Evolutionary conservation across 23 tunicate species (phyloP), one percentile per base, ranked within the genome.

Genomic region (Trididemnum clinides): DNA sequence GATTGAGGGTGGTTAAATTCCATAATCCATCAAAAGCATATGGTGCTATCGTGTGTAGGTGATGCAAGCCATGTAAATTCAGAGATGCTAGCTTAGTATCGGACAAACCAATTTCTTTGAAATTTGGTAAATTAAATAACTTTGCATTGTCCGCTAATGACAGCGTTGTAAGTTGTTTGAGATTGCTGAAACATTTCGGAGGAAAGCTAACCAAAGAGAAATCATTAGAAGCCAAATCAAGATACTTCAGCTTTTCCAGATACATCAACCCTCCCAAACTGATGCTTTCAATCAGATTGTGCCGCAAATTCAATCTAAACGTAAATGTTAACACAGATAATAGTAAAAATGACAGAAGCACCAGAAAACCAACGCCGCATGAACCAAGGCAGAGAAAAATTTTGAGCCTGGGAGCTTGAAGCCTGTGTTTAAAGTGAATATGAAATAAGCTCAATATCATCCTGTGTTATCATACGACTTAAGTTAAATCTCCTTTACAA

Each of bases 301-400:
- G 70, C 49, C 96, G 86, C 64, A 91, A 57, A 80, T 80, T 77
- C 82, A 91, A 34, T 59, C 96, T 91, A 36, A 84, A 39, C 12
- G 44, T 0, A 34, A 33, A 64, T 64, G 22, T 64, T 64, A 23
- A 22, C 0, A 23, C 22, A 64, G 0, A 15, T 0, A 44, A 44
- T 44, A 44, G 15, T n/a, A n/a, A n/a, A 44, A 44, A 15, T 44
- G 54, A 44, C 10, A 7, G 12, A 44, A 44, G 54, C 54, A 44
- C 54, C 15, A 44, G 15, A 44, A 44, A 44, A 44, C 54, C 15
- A 10, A 44, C 54, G 15, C 10, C 54, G 10, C 10, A 44, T 10
- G 54, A 44, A 44, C 15, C 15, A 10, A 44, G 15, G 15, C 54
- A 15, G 15, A 44, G 15, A 7, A 44, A 44, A 44, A n/a, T n/a